Evolutionary conservation across 2,888 invertebrate species (phyloP).

Genomic region (Junonia oenone): DNA sequence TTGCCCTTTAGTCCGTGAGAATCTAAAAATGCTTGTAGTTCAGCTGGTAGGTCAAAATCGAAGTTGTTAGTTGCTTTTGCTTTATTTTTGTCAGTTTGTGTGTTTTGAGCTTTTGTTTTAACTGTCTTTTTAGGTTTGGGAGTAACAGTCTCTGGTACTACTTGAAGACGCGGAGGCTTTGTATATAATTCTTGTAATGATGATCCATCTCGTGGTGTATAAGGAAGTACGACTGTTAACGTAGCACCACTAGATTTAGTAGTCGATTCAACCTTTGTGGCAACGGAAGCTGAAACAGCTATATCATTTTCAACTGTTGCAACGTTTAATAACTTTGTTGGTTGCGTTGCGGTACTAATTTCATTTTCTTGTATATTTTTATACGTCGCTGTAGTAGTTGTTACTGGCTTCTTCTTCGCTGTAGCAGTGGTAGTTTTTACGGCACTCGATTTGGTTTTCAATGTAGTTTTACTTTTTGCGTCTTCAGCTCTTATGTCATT

Average conservation of each 20-base stretch:
- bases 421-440: slow-evolving; percentile 35
- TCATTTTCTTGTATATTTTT: slow-evolving; percentile 47
- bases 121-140: slow-evolving; percentile 41
- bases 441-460: slow-evolving; percentile 40
- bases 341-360: slow-evolving; percentile 30
- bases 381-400: slow-evolving; percentile 30
- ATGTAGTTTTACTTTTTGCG: slow-evolving; percentile 47
- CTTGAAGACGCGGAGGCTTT: slow-evolving; percentile 81
- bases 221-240: slow-evolving; percentile 84
- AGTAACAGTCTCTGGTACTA: slow-evolving; percentile 63
- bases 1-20: slow-evolving; percentile 60
- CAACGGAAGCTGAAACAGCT: slow-evolving; percentile 27
- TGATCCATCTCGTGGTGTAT: slow-evolving; percentile 77
- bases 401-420: slow-evolving; percentile 26
- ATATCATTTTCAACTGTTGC: slow-evolving; percentile 28
- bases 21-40: slow-evolving; percentile 63
- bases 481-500: slow-evolving; percentile 82
- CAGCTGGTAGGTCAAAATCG: slow-evolving; percentile 52
- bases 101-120: slow-evolving; percentile 40
- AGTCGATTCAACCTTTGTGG: slow-evolving; percentile 43
- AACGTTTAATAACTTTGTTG: background rate
- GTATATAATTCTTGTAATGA: slow-evolving; percentile 83
- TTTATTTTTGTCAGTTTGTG: slow-evolving; percentile 43
- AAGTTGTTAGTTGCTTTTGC: slow-evolving; percentile 42
- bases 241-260: slow-evolving; percentile 57